These are phyloP conservation scores for Nipponia nippon DNA, from an alignment of 2,113 vertebrate genomes.

Conservation along the genomic window DNA sequence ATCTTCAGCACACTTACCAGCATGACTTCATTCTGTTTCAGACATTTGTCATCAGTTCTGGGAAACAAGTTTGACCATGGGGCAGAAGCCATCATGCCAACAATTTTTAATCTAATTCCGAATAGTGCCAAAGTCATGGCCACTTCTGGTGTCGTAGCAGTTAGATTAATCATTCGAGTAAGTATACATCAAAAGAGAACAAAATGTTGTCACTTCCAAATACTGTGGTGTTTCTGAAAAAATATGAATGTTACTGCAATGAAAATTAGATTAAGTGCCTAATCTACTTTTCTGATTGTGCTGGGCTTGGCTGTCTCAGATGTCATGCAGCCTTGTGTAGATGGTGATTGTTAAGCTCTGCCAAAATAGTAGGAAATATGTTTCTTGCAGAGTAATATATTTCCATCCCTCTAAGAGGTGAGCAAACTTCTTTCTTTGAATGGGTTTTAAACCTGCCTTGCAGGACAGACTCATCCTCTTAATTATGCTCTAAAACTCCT, in stretches of 20 bases:
- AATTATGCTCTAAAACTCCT: neutral
- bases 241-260: neutral
- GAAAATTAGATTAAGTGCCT: neutral
- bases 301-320: neutral
- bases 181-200: constrained; percentile 48
- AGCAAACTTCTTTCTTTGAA: neutral
- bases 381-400: neutral
- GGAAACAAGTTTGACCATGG: constrained; percentile 97
- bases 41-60: constrained; percentile 89
- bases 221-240: neutral
- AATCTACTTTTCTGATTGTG: neutral
- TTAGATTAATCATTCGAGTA: constrained; percentile 95
- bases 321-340: neutral
- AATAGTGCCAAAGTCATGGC: constrained; percentile 99
- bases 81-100: constrained; percentile 97
- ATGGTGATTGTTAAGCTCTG: neutral
- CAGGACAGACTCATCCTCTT: neutral
- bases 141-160: constrained; percentile 92
- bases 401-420: neutral
- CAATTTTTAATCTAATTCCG: constrained; percentile 96
- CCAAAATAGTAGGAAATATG: neutral
- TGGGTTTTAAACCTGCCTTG: neutral
- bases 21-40: constrained; percentile 63
- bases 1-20: neutral
- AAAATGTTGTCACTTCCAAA: neutral